Evolutionary conservation across 2,797 vertebrate species (phyloP), one percentile per base, ranked within the genome.

Genomic region (Myotis pilosus): DNA sequence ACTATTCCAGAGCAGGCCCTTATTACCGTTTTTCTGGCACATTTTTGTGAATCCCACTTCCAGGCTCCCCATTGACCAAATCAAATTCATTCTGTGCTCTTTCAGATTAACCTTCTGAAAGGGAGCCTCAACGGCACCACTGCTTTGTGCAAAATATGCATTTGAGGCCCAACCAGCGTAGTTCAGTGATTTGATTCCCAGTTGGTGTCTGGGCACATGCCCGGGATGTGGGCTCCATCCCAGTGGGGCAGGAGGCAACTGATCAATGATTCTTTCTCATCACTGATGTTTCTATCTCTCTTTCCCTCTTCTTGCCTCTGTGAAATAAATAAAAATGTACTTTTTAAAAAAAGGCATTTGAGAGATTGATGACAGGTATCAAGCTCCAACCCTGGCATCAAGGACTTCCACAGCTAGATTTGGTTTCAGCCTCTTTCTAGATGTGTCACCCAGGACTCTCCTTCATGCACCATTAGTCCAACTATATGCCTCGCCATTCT

Each of bases 51-150:
- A 53, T 53, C 19, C 19, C 75, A 47, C 22, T 16, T 44, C 12
- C 3, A 64, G 36, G 8, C 13, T 30, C 10, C 10, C 41, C 41
- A 69, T 5, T 30, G 28, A 69, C 23, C 60, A 82, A 90, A 81
- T 44, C 19, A 41, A 75, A 75, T 49, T 49, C 20, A 66, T 60
- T 68, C 62, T 81, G 55, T 30, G 19, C 49, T 81, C 82, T 68
- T 94, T 94, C 60, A 68, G 23, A 60, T 68, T 60, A 81, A 68
- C 38, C 36, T 62, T 66, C 23, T 57, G 68, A 74, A 87, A 72
- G 30, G 25, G 17, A 36, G 11, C 25, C 15, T 66, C 36, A n/a
- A n/a, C 4, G 13, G 55, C 0, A 8, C 10, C 17, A 17, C 5
- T 74, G 47, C n/a, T 87, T 75, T 87, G 57, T 11, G 80, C 68